Percentiles rank a stretch among this genome's conserved stretches.
Evolutionary conservation across 2,888 invertebrate species (phyloP).

Genomic region (Actias luna): DNA sequence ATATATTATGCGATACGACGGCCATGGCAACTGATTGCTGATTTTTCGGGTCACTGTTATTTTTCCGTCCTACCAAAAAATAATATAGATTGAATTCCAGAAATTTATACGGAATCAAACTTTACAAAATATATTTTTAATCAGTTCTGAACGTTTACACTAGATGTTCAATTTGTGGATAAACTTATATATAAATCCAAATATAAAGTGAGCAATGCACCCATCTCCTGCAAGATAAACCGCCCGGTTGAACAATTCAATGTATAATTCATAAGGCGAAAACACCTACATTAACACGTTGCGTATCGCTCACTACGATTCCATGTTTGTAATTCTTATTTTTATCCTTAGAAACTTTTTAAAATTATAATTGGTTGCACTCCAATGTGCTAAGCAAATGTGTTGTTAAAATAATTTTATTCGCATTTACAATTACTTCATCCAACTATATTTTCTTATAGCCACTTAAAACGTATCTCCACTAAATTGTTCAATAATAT

Average conservation of each 20-base stretch:
- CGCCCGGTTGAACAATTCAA: slow-evolving; percentile 46
- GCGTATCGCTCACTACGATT: slow-evolving; percentile 48
- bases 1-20: too few relatives aligned
- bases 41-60: too few relatives aligned
- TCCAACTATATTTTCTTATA: neutral
- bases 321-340: slow-evolving; percentile 53
- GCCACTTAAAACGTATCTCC: neutral
- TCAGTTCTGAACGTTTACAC: neutral
- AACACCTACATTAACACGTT: slow-evolving; percentile 63
- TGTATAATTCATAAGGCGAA: slow-evolving; percentile 63
- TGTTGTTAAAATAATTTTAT: neutral
- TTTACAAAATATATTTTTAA: neutral
- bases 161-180: neutral
- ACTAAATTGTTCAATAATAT: neutral
- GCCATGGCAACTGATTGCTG: too few relatives aligned
- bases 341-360: slow-evolving; percentile 42
- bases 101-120: neutral
- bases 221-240: slow-evolving; percentile 50
- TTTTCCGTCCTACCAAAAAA: too few relatives aligned
- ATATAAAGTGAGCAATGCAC: slow-evolving; percentile 53
- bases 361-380: slow-evolving; percentile 50
- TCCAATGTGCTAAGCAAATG: slow-evolving; percentile 32
- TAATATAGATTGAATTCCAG: too few relatives aligned
- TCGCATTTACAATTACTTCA: neutral
- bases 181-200: slow-evolving; percentile 43